A percentile compares a stretch with the other conserved stretches of the same genome.
Conservation (phyloP, 2,888 invertebrate species). For the Cheilosia soror region DNA sequence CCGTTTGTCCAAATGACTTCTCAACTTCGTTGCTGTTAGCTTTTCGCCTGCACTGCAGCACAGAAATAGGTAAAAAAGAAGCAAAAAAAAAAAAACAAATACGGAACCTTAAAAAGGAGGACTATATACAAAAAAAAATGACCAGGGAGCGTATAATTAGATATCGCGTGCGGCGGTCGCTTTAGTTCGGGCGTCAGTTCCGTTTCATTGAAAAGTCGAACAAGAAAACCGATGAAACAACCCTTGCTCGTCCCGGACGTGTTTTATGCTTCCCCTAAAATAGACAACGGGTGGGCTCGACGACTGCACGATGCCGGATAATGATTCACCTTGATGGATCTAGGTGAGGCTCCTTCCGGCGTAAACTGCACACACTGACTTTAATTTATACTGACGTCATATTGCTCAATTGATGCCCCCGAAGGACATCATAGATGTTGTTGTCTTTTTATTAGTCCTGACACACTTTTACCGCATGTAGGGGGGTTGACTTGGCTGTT, state of each 20-base stretch:
- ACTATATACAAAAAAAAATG: constrained; percentile 22
- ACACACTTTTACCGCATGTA: constrained; percentile 37
- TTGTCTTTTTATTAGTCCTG: constrained; percentile 56
- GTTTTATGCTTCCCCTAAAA: constrained; percentile 34
- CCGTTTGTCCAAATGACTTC: constrained; percentile 63
- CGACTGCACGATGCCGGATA: constrained; percentile 57
- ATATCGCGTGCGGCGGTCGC: constrained; percentile 71
- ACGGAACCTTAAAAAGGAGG: constrained; percentile 10
- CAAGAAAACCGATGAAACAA: constrained; percentile 45
- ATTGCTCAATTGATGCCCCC: constrained; percentile 64
- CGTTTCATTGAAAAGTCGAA: constrained; percentile 68
- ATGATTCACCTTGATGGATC: constrained; percentile 75
- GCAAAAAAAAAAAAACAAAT: constrained; percentile 32
- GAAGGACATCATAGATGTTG: constrained; percentile 68
- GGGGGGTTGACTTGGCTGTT: constrained; percentile 43
- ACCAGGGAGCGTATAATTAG: constrained; percentile 55
- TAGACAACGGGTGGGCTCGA: constrained; percentile 58
- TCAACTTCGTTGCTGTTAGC: constrained; percentile 63
- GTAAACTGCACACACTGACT: constrained; percentile 46
- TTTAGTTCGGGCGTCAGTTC: constrained; percentile 73
- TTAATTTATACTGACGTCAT: constrained; percentile 59
- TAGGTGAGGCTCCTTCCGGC: constrained; percentile 66
- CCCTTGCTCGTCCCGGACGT: constrained; percentile 40
- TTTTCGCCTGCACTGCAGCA: constrained; percentile 51
- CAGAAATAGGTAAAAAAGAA: constrained; percentile 6